A percentile compares a stretch with the other conserved stretches of the same genome.
Evolutionary conservation across 2,888 invertebrate species (phyloP).

Genomic region (Dryocosmus kuriphilus): DNA sequence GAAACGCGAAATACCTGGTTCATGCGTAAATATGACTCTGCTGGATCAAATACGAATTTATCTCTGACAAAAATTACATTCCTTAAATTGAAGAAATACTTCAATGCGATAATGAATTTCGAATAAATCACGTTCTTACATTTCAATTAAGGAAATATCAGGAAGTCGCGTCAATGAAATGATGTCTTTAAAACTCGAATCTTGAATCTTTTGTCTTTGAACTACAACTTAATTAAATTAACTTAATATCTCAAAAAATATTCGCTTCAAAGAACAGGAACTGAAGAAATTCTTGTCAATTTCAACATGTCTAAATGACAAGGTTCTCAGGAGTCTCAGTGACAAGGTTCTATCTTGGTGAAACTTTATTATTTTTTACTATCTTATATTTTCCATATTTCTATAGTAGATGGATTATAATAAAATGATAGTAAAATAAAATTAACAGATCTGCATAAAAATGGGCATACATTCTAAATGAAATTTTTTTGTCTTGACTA

Average conservation of each 20-base stretch:
- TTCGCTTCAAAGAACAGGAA: background rate
- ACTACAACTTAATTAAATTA: background rate
- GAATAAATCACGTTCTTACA: background rate
- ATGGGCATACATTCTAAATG: background rate
- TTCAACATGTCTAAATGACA: no score
- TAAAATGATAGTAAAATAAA: background rate
- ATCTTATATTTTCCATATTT: no score
- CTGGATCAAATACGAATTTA: background rate
- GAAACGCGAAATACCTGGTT: background rate
- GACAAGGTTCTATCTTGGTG: no score
- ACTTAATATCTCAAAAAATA: background rate
- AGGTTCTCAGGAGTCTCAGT: no score
- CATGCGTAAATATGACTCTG: background rate
- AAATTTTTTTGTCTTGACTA: background rate
- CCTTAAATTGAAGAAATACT: background rate
- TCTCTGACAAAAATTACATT: background rate
- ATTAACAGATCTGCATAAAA: background rate
- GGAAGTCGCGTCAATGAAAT: background rate
- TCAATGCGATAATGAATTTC: background rate
- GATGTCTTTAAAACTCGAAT: background rate
- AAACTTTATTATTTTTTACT: no score
- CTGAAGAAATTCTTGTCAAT: background rate
- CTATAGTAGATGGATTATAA: no score
- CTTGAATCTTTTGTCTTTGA: background rate
- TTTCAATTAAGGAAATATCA: background rate